phyloP scores from a whole-genome alignment of 1,140 invertebrate species.

The Neocloeon triangulifer region DNA sequence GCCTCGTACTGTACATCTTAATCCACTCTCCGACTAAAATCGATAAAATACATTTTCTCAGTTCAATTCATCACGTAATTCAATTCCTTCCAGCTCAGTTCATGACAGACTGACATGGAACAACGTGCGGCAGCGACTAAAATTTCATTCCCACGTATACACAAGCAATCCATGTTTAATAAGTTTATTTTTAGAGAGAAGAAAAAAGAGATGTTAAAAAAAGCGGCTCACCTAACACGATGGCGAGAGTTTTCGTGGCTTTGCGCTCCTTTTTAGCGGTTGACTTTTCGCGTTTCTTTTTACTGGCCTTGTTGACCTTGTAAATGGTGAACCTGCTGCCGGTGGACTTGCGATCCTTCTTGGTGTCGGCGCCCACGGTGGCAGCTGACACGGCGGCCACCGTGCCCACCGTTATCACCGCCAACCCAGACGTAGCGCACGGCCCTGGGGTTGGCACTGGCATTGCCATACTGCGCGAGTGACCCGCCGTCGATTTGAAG shows the following conservation, averaged over 20 bases:
- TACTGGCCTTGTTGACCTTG: conserved; percentile 81
- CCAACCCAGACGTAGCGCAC: conserved; percentile 13
- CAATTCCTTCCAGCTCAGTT: too few relatives aligned
- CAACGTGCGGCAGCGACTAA: too few relatives aligned
- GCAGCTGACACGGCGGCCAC: conserved; percentile 19
- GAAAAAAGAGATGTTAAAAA: too few relatives aligned
- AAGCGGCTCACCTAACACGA: conserved; percentile 84
- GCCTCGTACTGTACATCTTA: too few relatives aligned
- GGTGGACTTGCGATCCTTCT: conserved; percentile 42
- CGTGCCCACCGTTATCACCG: conserved; percentile 15
- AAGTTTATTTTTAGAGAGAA: too few relatives aligned
- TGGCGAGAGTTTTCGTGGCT: conserved; percentile 97
- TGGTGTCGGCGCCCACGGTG: conserved; percentile 19
- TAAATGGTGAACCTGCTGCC: conserved; percentile 73
- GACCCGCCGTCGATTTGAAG: background rate
- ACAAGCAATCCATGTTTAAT: too few relatives aligned
- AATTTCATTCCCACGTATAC: too few relatives aligned
- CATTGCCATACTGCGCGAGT: background rate
- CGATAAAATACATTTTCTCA: too few relatives aligned
- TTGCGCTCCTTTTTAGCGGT: conserved; percentile 90
- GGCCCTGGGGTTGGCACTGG: conserved; percentile 10
- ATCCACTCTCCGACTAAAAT: too few relatives aligned
- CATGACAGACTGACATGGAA: too few relatives aligned
- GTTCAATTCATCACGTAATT: too few relatives aligned
- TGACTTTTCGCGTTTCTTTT: conserved; percentile 83